Evolutionary conservation across 2,113 vertebrate genomes (phyloP), one percentile per base, ranked within the genome.

Genomic region (Thinocorus orbignyianus): DNA sequence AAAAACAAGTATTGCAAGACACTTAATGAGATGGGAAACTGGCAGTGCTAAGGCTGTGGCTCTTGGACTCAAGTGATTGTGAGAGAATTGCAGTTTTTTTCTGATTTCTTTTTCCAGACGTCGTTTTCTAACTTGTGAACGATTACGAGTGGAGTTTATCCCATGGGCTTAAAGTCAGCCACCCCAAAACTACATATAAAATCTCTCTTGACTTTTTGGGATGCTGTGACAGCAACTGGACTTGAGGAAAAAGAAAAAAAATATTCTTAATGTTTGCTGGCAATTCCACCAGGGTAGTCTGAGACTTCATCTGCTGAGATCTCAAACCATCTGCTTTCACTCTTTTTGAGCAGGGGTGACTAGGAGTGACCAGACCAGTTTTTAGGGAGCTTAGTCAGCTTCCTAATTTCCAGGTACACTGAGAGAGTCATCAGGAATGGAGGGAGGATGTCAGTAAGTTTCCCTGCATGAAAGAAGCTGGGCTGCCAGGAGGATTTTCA

Each of bases 1-100:
- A 97, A 92, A 94, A 92, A 95, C 95, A 92, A 96, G 94, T 96
- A 95, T 82, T 96, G 93, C 95, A 87, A 95, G 96, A 79, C 69
- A 69, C 69, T 84, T 96, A 95, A 69, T 92, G 84, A 84, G 94
- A 93, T 92, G 93, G 84, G 95, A 93, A 92, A 64, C 81, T 79
- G 69, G 39, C 7, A 9, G 44, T 61, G 70, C 80, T 72, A 44
- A 84, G 58, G 48, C 74, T 90, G 46, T 69, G 71, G 54, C 88
- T 94, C 80, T 61, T 78, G 57, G 83, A 37, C 62, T 86, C 0
- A 0, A 68, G 35, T 37, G 86, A 61, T 28, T 83, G 66, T 87
- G 87, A 72, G 88, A 93, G 61, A 88, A 81, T 30, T 86, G 65
- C 72, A 79, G 30, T 0, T 68, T 94, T 90, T 66, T 90, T 73